Conservation (phyloP, 2,797 vertebrate genomes). For the Bovichtus diacanthus region DNA sequence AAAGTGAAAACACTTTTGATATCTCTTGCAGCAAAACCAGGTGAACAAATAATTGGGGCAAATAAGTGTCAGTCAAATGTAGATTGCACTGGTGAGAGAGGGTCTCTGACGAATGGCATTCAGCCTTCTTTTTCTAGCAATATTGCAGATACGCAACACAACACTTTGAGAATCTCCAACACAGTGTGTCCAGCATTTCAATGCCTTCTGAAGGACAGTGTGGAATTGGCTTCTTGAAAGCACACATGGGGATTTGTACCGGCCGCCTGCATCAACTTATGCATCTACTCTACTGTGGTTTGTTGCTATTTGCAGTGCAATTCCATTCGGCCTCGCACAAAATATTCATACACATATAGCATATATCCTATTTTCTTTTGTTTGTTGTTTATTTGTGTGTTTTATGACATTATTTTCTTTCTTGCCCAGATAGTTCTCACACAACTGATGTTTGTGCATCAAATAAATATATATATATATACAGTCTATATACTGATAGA, state of each 20-base stretch:
- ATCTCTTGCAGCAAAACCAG: not conserved
- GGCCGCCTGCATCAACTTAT: slow-evolving; percentile 10
- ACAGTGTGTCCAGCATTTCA: slow-evolving; percentile 49
- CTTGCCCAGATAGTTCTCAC: not conserved
- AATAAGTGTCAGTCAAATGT: not conserved
- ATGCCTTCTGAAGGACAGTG: slow-evolving; percentile 50
- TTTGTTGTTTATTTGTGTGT: not conserved
- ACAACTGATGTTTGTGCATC: not conserved
- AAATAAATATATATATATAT: too few species aligned
- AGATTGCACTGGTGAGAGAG: not conserved
- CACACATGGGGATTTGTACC: slow-evolving; percentile 26
- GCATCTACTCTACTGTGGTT: slow-evolving; percentile 5
- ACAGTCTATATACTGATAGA: not conserved
- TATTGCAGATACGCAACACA: slow-evolving; percentile 4
- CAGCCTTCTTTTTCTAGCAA: not conserved
- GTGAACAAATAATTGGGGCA: not conserved
- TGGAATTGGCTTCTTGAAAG: slow-evolving; percentile 54
- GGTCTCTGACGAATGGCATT: slow-evolving; percentile 14
- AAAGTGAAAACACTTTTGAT: not conserved
- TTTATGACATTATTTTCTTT: not conserved
- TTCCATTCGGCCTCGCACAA: not conserved
- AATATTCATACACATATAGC: not conserved
- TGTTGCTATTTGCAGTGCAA: slow-evolving; percentile 2
- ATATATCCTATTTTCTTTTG: not conserved
- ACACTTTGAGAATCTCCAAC: slow-evolving; percentile 9